Conservation (phyloP, 2,888 invertebrate species). For the Parascotia fuliginaria region DNA sequence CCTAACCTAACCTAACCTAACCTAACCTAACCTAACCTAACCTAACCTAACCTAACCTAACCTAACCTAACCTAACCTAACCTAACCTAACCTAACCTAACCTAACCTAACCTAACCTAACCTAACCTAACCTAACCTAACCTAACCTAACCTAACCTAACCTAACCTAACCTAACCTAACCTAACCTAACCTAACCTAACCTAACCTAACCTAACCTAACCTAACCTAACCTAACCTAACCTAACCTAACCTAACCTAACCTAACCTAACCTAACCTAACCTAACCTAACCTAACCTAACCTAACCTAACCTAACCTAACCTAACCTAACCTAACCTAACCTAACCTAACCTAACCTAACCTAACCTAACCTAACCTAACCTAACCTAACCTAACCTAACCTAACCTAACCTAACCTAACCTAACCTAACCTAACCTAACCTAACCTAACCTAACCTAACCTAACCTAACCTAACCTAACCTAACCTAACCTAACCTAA, state of each 20-base stretch:
- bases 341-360: constrained; percentile 16
- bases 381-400: constrained; percentile 21
- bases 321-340: constrained; percentile 6
- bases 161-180: constrained; percentile 21
- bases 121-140: constrained; percentile 20
- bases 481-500: constrained; percentile 14
- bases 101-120: constrained; percentile 21
- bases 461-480: constrained; percentile 17
- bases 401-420: constrained; percentile 19
- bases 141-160: constrained; percentile 21
- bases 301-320: constrained; percentile 8
- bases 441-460: constrained; percentile 17
- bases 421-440: constrained; percentile 20
- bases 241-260: constrained; percentile 19
- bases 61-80: constrained; percentile 18
- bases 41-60: constrained; percentile 16
- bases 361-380: constrained; percentile 21
- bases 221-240: constrained; percentile 20
- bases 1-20: constrained; percentile 10
- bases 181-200: constrained; percentile 19
- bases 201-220: constrained; percentile 20
- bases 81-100: constrained; percentile 23
- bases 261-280: constrained; percentile 11
- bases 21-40: constrained; percentile 14
- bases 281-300: constrained; percentile 8